Percentiles rank a stretch among this genome's conserved stretches.
Conservation (phyloP, 2,113 vertebrate species). For the Chroicocephalus ridibundus region DNA sequence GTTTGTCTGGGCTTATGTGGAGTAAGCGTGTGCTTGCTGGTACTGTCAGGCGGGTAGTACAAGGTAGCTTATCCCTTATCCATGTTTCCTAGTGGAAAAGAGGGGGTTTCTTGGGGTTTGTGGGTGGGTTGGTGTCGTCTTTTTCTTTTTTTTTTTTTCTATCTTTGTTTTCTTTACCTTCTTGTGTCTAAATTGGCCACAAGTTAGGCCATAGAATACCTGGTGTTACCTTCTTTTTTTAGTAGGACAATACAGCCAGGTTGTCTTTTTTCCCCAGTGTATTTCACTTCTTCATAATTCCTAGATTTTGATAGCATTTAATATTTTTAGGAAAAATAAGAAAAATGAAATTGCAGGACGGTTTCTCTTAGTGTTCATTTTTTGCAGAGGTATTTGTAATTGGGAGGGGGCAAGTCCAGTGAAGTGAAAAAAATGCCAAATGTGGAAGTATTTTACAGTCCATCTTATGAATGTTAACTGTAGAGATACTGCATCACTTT, state of each 20-base stretch:
- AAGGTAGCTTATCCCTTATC: not conserved
- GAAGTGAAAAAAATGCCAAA: not conserved
- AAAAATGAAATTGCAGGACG: not conserved
- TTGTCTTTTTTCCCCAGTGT: not conserved
- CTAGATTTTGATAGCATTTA: not conserved
- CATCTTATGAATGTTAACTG: not conserved
- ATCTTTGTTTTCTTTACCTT: too few relatives aligned
- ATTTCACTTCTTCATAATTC: not conserved
- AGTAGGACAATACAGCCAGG: accelerated
- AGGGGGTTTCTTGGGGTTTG: not conserved
- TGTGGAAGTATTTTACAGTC: not conserved
- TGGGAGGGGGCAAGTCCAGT: not conserved
- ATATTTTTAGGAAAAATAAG: not conserved
- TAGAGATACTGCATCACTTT: not conserved
- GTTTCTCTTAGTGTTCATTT: not conserved
- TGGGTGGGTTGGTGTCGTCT: too few relatives aligned
- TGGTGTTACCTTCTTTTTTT: not conserved
- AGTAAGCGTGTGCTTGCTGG: not conserved
- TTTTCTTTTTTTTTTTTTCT: accelerated
- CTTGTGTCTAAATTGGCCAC: not conserved
- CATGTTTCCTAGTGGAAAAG: not conserved
- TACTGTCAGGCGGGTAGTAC: not conserved
- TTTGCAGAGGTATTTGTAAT: not conserved
- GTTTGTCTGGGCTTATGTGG: not conserved
- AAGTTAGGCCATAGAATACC: not conserved